Evolutionary conservation across 2,797 vertebrate genomes (phyloP).

Genomic region (Molossus molossus): DNA sequence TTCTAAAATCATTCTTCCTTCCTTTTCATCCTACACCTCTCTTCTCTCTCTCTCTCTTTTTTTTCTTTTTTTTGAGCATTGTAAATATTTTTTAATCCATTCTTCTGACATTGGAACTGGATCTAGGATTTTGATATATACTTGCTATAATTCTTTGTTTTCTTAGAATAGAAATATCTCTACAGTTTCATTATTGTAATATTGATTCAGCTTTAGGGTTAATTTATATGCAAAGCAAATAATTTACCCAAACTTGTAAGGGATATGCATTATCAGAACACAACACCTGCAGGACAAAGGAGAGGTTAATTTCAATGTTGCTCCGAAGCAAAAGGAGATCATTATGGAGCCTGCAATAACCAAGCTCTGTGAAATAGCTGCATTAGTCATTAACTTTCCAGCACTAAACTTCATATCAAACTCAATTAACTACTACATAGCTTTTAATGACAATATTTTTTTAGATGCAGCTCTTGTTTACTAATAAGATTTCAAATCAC

Average conservation of each 20-base stretch:
- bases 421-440: constrained; percentile 92
- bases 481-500: constrained; percentile 90
- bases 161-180: constrained; percentile 80
- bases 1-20: constrained; percentile 15
- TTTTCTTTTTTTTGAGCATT: background rate
- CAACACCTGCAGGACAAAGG: constrained; percentile 93
- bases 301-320: constrained; percentile 92
- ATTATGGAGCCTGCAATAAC: constrained; percentile 90
- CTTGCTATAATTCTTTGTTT: constrained; percentile 55
- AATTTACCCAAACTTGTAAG: constrained; percentile 89
- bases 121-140: constrained; percentile 76
- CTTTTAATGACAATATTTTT: constrained; percentile 91
- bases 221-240: constrained; percentile 90
- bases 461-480: constrained; percentile 91
- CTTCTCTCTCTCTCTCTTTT: no score
- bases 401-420: constrained; percentile 92
- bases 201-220: constrained; percentile 85
- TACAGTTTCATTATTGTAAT: constrained; percentile 82
- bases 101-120: constrained; percentile 17
- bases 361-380: constrained; percentile 91
- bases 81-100: constrained; percentile 70
- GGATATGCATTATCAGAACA: constrained; percentile 91
- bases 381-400: constrained; percentile 92
- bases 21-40: background rate
- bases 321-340: constrained; percentile 90